These are phyloP conservation scores for Pempheris klunzingeri DNA, from an alignment of 2,797 vertebrate genomes.

Conservation along the genomic window DNA sequence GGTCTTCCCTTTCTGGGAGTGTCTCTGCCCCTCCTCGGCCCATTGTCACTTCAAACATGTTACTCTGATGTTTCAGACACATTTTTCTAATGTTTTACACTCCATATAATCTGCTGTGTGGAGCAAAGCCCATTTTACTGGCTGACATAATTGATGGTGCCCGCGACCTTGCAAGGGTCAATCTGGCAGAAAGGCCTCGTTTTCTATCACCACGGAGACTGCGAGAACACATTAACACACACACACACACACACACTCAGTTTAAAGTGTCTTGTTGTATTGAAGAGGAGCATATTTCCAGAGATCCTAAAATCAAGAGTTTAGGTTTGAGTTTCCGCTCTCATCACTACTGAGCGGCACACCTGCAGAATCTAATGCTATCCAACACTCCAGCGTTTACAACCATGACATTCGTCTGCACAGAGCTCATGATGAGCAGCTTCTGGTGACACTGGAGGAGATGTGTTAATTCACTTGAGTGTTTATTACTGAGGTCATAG, in stretches of 20 bases:
- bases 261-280: slow-evolving; percentile 16
- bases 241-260: slow-evolving; percentile 31
- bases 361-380: neutral
- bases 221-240: slow-evolving; percentile 55
- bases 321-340: slow-evolving; percentile 1
- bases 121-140: slow-evolving; percentile 85
- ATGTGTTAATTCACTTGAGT: neutral
- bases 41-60: slow-evolving; percentile 89
- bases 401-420: neutral
- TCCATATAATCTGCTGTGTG: slow-evolving; percentile 95
- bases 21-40: slow-evolving; percentile 83
- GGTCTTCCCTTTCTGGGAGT: slow-evolving; percentile 89
- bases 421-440: neutral
- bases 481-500: neutral
- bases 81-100: slow-evolving; percentile 95
- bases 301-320: neutral
- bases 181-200: slow-evolving; percentile 86
- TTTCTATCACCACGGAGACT: slow-evolving; percentile 85
- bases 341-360: neutral
- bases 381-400: neutral
- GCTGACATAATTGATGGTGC: slow-evolving; percentile 90
- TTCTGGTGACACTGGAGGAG: neutral
- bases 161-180: slow-evolving; percentile 83
- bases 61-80: slow-evolving; percentile 90
- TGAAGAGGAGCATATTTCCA: neutral